phyloP scores from a whole-genome alignment of 1,140 invertebrate species.

The Drosophila bifasciata region DNA sequence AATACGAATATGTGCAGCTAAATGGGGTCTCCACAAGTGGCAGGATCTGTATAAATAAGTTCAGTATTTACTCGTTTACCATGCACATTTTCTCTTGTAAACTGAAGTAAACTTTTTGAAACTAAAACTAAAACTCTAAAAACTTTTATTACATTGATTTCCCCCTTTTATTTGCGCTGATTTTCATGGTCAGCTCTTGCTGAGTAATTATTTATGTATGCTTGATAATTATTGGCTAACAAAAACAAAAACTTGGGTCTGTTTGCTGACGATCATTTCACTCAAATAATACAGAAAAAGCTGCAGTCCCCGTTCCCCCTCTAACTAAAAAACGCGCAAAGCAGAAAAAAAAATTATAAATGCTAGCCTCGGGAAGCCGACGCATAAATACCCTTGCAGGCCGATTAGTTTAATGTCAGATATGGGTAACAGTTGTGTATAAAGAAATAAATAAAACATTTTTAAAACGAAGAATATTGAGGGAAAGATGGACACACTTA shows the following conservation, averaged over 20 bases:
- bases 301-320: neutral
- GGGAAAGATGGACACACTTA: no score
- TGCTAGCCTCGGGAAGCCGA: no score
- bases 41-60: no score
- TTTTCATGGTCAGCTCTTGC: conserved; percentile 61
- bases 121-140: conserved; percentile 15
- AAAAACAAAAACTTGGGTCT: conserved; percentile 11
- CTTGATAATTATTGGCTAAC: conserved; percentile 39
- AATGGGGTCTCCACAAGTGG: no score
- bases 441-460: no score
- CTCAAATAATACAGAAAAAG: conserved; percentile 38
- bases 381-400: no score
- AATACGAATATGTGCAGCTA: no score
- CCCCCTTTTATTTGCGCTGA: conserved; percentile 26
- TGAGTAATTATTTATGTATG: conserved; percentile 51
- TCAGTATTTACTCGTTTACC: neutral
- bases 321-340: conserved; percentile 12
- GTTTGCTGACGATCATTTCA: conserved; percentile 43
- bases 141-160: conserved; percentile 36
- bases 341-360: conserved; percentile 21
- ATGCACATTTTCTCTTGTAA: neutral
- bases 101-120: neutral
- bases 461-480: no score
- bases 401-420: no score
- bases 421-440: no score